Evolutionary conservation across 1,140 invertebrate species (phyloP), one percentile per base, ranked within the genome.

Genomic region (Rhizoglyphus robini): DNA sequence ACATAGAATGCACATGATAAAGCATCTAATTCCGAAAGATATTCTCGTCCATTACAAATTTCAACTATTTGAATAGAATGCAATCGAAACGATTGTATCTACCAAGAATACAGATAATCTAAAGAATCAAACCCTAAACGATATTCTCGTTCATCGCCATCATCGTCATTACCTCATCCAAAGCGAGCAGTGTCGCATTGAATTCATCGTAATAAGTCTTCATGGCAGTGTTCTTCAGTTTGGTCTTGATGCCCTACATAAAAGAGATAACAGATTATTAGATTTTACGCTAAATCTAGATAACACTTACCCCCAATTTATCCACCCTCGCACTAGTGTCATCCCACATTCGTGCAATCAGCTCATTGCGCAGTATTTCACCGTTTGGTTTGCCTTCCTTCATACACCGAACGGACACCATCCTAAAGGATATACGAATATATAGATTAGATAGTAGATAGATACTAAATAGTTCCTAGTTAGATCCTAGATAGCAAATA

Each of bases 121-220:
- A n/a, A n/a, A n/a, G n/a, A n/a, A n/a, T n/a, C n/a, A n/a, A n/a
- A n/a, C n/a, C n/a, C n/a, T n/a, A n/a, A n/a, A n/a, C n/a, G n/a
- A n/a, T n/a, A n/a, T n/a, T n/a, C n/a, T n/a, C n/a, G n/a, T n/a
- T n/a, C n/a, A n/a, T n/a, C n/a, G n/a, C n/a, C n/a, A n/a, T n/a
- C n/a, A n/a, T n/a, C n/a, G n/a, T n/a, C n/a, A n/a, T n/a, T n/a
- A 41, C 36, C 79, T 92, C 88, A 75, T 93, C 88, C 72, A 91
- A 91, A n/a, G 80, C 80, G 68, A 91, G 81, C 27, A 92, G 72
- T 47, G 86, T 82, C n/a, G 86, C 87, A 75, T 88, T 85, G 74
- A 91, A 87, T 72, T 90, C 85, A 68, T 87, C 79, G 11, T 81
- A 83, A 4, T 90, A 72, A 61, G 81, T 68, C 49, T 67, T 18